Evolutionary conservation across 2,113 vertebrate species (phyloP).

Genomic region (Oncorhynchus keta): DNA sequence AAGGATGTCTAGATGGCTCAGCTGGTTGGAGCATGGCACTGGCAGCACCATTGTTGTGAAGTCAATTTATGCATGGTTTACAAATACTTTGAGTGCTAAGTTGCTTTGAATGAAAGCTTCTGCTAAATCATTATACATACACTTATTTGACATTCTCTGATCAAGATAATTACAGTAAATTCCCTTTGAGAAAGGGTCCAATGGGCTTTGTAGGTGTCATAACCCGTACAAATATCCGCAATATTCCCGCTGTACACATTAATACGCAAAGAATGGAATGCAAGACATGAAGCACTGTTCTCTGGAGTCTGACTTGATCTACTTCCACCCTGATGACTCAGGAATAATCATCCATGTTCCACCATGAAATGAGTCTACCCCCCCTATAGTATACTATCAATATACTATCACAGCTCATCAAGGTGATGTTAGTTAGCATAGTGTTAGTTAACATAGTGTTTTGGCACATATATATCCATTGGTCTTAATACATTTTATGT

Average conservation of each 20-base stretch:
- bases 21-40: background rate
- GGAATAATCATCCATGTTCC: constrained; percentile 91
- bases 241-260: background rate
- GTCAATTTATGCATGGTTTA: too few relatives aligned
- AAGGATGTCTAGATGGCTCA: background rate
- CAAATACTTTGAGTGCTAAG: too few relatives aligned
- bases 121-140: background rate
- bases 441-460: background rate
- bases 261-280: constrained; percentile 72
- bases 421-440: constrained; percentile 76
- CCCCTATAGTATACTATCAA: constrained; percentile 45
- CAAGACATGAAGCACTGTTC: constrained; percentile 91
- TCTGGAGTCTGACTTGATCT: constrained; percentile 90
- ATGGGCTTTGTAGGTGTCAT: too few relatives aligned
- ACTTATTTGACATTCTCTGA: background rate
- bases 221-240: background rate
- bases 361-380: constrained; percentile 83
- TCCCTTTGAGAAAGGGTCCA: too few relatives aligned
- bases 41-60: too few relatives aligned
- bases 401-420: constrained; percentile 77
- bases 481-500: too few relatives aligned
- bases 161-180: background rate
- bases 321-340: constrained; percentile 93
- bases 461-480: background rate
- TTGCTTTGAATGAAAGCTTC: too few relatives aligned